Evolutionary conservation across 2,113 vertebrate species (phyloP), one percentile per base, ranked within the genome.

Genomic region (Lampris incognitus): DNA sequence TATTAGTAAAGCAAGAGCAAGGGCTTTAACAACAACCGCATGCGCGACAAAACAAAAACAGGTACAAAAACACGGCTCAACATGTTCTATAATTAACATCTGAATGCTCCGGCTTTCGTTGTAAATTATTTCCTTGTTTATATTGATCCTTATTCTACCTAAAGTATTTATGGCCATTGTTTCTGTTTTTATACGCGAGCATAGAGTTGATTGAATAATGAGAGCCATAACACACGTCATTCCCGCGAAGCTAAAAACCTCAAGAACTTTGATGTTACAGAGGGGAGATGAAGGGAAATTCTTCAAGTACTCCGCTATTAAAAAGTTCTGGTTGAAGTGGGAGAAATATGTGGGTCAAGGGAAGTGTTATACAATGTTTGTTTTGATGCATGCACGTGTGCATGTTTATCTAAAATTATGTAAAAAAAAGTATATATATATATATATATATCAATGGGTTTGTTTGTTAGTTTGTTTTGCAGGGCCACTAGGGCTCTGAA

Each of bases 1-100:
- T 84, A 72, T 84, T 89, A 83, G 86, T 79, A 41, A 40, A 13
- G 42, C 44, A 66, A 73, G 46, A 55, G 52, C 11, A 76, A 74
- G 56, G 63, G 62, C 63, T 36, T 71, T 37, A 64, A 24, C 60
- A 65, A 62, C 50, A 62, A 68, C 39, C 7, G 7, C 39, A 5
- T 39, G 46, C 10, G 52, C 13, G 11, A 13, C 70, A 64, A 64
- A 60, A 79, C 63, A 85, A 41, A 79, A 79, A 66, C 76, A 81
- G 69, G 65, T 24, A 37, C 4, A 64, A 64, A 73, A 64, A 73
- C 39, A 63, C 59, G 44, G 61, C 60, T 44, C 13, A 57, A 63
- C 52, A 40, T 54, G 59, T 13, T 42, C 46, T 44, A 1, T 8
- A 65, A 73, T 65, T 57, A 49, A 62, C 4, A 4, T n/a, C 4